Base-by-base conservation (phyloP, 2,888 invertebrate genomes). In the Rhagonycha lutea region DNA sequence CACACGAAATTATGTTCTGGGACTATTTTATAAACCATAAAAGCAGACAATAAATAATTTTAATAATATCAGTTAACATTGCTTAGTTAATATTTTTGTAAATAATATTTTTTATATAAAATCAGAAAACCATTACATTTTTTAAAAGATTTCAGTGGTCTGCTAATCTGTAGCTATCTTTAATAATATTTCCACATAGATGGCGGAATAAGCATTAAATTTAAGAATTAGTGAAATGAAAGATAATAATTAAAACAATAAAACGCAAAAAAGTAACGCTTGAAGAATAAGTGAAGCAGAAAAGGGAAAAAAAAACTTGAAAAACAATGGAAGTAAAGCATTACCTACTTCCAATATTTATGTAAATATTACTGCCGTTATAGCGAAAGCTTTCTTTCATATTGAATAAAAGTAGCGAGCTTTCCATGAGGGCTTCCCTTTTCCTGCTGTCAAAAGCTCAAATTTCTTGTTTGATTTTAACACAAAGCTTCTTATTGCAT, bases 391-490 rank as follows among this genome's bases (percentile, higher is more conserved):
- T 65, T 76, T 47, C 32, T 47, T 76, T 76, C n/a, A 26, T 28
- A 76, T 73, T 70, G 61, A 76, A 76, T 76, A 76, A 74, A 74
- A 68, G 71, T 74, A 72, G 74, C 73, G 69, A 77, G 76, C 72
- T 77, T 73, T 73, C 72, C 73, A 68, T 67, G 62, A 72, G 63
- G 73, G 70, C 73, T 77, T 75, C 77, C 60, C 74, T 70, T 72
- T 77, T 77, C 75, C 77, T 74, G 75, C 77, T 73, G 75, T 75
- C 77, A 77, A 72, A 70, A 77, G 72, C 74, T 77, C 74, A 75
- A 77, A 77, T 77, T 74, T 74, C 77, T 74, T 73, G 74, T 77
- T 77, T 77, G 74, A 77, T 74, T 74, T 69, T 73, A 77, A 72
- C 75, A 77, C 77, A 77, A 77, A 77, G 77, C 72, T 70, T 71